Evolutionary conservation across 2,113 vertebrate genomes (phyloP).

Genomic region (Notarius lentiginosus): DNA sequence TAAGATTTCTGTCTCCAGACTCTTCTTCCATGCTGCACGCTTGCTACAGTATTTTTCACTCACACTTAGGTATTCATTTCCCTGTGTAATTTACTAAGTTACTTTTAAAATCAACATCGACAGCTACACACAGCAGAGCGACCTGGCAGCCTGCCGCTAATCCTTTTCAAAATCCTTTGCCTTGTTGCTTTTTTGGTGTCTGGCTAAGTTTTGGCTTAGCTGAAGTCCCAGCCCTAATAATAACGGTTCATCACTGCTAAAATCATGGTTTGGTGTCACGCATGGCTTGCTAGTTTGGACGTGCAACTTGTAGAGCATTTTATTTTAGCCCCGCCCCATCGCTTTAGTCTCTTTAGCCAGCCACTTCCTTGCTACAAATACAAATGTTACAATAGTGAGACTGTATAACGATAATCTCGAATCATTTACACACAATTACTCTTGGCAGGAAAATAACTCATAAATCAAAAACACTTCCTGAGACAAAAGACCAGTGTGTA

Average conservation of each 20-base stretch:
- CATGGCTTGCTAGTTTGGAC: neutral
- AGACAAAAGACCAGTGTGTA: conserved; percentile 5
- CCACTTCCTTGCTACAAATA: neutral
- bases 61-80: too few relatives aligned
- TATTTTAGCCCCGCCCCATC: neutral
- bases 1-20: too few relatives aligned
- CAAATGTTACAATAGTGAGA: neutral
- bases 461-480: neutral
- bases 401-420: neutral
- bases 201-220: too few relatives aligned
- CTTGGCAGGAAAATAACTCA: neutral
- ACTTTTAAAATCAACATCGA: too few relatives aligned
- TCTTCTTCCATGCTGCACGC: too few relatives aligned
- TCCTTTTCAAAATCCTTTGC: neutral
- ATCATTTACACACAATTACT: neutral
- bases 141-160: too few relatives aligned
- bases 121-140: too few relatives aligned
- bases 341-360: neutral
- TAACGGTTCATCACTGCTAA: neutral
- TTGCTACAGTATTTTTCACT: too few relatives aligned
- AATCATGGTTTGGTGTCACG: neutral
- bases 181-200: neutral
- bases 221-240: too few relatives aligned
- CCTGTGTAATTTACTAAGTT: too few relatives aligned
- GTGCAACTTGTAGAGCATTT: neutral